These are phyloP conservation scores for Adelges cooleyi DNA, from an alignment of 1,140 invertebrate species.

Conservation along the genomic window DNA sequence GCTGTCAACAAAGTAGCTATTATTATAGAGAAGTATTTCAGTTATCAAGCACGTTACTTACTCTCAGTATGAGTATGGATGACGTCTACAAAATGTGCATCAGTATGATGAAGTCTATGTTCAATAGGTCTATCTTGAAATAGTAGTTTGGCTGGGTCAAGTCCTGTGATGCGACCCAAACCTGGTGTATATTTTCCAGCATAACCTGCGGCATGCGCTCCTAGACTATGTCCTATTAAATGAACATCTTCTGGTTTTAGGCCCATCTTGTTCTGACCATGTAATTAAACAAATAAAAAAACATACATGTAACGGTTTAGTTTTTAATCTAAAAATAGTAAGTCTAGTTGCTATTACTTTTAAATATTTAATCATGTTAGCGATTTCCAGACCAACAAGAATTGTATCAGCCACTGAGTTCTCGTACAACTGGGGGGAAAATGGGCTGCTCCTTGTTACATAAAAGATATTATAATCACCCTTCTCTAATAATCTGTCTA, in stretches of 20 bases:
- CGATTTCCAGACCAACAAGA: constrained; percentile 72
- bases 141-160: constrained; percentile 77
- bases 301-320: too few species aligned
- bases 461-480: constrained; percentile 72
- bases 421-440: constrained; percentile 64
- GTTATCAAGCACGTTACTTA: too few species aligned
- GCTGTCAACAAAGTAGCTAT: too few species aligned
- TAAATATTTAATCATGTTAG: constrained; percentile 60
- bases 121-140: constrained; percentile 72
- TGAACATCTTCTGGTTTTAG: constrained; percentile 59
- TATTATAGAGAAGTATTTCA: too few species aligned
- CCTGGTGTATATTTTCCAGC: constrained; percentile 57
- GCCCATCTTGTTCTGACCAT: constrained; percentile 56
- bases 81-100: constrained; percentile 74
- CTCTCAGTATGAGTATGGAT: too few species aligned
- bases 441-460: constrained; percentile 78
- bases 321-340: too few species aligned
- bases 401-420: constrained; percentile 68
- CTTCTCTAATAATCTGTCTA: constrained; percentile 59
- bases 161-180: constrained; percentile 65
- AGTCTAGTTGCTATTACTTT: too few species aligned
- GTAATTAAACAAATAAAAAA: too few species aligned
- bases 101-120: constrained; percentile 63
- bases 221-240: constrained; percentile 71
- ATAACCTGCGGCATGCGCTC: constrained; percentile 74